Conservation (phyloP, 2,888 invertebrate species). For the Heliconius aoede region DNA sequence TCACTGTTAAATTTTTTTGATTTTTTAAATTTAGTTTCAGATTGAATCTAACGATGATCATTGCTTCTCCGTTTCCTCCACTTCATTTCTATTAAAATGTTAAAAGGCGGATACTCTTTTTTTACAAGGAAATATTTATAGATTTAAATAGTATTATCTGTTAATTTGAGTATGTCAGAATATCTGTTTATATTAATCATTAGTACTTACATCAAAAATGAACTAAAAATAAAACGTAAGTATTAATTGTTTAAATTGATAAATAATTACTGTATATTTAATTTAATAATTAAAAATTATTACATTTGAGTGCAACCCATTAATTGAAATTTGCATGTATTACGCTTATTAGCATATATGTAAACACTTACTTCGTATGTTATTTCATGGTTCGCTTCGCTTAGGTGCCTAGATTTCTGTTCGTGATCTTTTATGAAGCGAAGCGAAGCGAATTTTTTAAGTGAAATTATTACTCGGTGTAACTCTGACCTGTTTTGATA, state of each 20-base stretch:
- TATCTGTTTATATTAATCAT: not conserved
- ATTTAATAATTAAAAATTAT: not conserved
- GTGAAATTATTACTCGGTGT: conserved; percentile 31
- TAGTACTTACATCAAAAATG: not conserved
- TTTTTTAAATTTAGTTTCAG: too few relatives aligned
- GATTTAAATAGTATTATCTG: not conserved
- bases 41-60: too few relatives aligned
- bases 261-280: not conserved
- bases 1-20: not conserved
- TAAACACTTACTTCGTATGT: conserved; percentile 31
- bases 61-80: not conserved
- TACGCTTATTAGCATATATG: conserved; percentile 35
- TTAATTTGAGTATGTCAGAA: not conserved
- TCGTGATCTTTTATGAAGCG: conserved; percentile 23
- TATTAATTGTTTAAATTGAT: not conserved
- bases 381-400: conserved; percentile 35
- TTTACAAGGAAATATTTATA: not conserved
- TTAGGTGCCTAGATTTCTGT: conserved; percentile 28
- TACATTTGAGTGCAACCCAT: conserved; percentile 30
- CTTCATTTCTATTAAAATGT: not conserved
- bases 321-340: conserved; percentile 39
- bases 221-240: not conserved
- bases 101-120: not conserved
- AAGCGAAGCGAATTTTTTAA: conserved; percentile 30
- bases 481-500: conserved; percentile 33